Conservation (phyloP, 2,797 vertebrate genomes). For the Meriones psammophilus region DNA sequence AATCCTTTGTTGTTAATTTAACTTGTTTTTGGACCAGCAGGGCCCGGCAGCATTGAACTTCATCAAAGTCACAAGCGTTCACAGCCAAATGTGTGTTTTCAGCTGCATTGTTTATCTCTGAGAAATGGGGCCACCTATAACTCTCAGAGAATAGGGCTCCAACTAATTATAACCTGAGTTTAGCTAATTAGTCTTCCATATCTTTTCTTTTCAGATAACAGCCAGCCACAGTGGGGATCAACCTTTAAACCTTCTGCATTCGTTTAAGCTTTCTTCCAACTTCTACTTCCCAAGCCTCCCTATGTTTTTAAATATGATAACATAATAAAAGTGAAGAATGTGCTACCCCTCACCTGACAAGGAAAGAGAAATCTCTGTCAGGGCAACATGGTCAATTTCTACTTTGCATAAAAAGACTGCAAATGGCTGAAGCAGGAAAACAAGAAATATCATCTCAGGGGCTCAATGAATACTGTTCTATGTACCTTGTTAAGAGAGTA, state of each 20-base stretch:
- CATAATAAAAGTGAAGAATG: background rate
- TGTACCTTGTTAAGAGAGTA: background rate
- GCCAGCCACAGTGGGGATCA: slow-evolving; percentile 9
- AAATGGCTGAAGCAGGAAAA: background rate
- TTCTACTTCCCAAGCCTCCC: background rate
- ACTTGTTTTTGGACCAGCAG: slow-evolving; percentile 61
- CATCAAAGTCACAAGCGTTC: slow-evolving; percentile 73
- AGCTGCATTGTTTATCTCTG: slow-evolving; percentile 58
- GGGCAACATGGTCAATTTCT: background rate
- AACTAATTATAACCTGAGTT: slow-evolving; percentile 68
- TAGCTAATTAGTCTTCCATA: slow-evolving; percentile 68
- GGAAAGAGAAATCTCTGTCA: background rate
- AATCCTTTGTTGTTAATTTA: slow-evolving; percentile 55
- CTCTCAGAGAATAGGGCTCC: slow-evolving; percentile 61
- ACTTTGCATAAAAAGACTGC: background rate
- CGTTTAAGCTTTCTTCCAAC: slow-evolving; percentile 32
- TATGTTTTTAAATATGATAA: slow-evolving; percentile 49
- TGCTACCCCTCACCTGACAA: background rate
- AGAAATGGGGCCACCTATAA: slow-evolving; percentile 47
- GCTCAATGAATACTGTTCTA: background rate
- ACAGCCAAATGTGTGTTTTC: slow-evolving; percentile 68
- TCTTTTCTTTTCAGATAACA: slow-evolving; percentile 69
- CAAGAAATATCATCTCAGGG: background rate
- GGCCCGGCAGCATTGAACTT: slow-evolving; percentile 62
- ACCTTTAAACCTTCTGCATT: slow-evolving; percentile 30